A percentile compares a stretch with the other conserved stretches of the same genome.
phyloP scores from a whole-genome alignment of 2,888 invertebrate species.

The Ophion obscuratus region DNA sequence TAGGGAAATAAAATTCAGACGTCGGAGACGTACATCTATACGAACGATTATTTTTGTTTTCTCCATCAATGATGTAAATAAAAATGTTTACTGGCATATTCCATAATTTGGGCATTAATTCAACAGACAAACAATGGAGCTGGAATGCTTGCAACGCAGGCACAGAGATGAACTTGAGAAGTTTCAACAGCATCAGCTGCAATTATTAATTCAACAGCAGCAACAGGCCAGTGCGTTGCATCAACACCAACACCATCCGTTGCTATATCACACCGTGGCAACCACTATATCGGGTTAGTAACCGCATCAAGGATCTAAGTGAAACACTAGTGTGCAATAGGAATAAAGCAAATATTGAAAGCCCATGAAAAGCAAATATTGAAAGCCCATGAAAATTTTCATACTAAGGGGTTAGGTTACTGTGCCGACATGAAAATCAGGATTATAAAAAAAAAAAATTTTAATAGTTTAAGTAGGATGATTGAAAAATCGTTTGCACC shows the following conservation, averaged over 20 bases:
- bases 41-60: background rate
- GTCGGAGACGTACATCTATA: no score
- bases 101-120: conserved; percentile 19
- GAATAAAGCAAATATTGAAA: background rate
- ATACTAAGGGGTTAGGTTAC: no score
- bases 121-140: conserved; percentile 83
- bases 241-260: conserved; percentile 81
- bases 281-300: conserved; percentile 78
- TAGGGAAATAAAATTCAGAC: no score
- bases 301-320: background rate
- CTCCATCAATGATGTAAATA: background rate
- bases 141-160: conserved; percentile 83
- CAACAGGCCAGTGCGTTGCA: conserved; percentile 82
- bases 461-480: no score
- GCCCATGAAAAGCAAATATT: no score
- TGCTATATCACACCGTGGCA: conserved; percentile 80
- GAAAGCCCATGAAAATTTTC: no score
- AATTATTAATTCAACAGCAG: conserved; percentile 81
- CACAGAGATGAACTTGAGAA: conserved; percentile 83
- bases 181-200: conserved; percentile 82
- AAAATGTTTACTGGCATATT: background rate
- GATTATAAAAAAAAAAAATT: no score
- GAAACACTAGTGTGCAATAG: background rate
- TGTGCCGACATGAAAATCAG: no score
- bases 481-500: no score